Conservation (phyloP, 2,113 vertebrate genomes). For the Microcebus tavaratra region DNA sequence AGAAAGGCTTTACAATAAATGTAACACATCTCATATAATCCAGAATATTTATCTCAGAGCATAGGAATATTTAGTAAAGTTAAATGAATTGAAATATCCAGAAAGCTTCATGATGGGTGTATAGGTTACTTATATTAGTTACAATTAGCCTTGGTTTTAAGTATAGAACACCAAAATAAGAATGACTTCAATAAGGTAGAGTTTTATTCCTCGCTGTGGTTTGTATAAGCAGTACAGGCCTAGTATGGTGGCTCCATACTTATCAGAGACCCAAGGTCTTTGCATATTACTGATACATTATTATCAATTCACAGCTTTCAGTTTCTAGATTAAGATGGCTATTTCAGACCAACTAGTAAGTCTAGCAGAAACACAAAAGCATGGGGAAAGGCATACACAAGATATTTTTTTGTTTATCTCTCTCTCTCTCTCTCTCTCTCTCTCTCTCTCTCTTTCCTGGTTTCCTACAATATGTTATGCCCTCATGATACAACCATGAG, state of each 20-base stretch:
- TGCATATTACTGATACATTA: no score
- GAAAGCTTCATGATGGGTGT: not conserved
- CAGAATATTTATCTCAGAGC: not conserved
- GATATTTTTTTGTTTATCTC: not conserved
- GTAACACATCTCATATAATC: not conserved
- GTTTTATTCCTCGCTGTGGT: not conserved
- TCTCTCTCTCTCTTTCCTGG: not conserved
- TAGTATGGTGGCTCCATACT: accelerated
- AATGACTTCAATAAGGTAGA: not conserved
- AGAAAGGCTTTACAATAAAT: not conserved
- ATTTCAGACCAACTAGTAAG: not conserved
- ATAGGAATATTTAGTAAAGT: not conserved
- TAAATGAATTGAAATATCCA: not conserved
- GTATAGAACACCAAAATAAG: not conserved
- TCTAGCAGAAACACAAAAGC: not conserved
- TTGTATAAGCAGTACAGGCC: no score
- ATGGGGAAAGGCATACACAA: accelerated
- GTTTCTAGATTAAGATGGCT: not conserved
- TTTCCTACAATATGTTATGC: not conserved
- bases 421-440: not conserved
- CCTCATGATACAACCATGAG: not conserved
- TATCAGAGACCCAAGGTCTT: not conserved
- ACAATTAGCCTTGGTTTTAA: not conserved
- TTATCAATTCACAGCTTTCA: not conserved
- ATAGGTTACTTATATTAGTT: not conserved